These are phyloP conservation scores for Parthenolecanium corni DNA, from an alignment of 2,888 invertebrate species.

Conservation along the genomic window DNA sequence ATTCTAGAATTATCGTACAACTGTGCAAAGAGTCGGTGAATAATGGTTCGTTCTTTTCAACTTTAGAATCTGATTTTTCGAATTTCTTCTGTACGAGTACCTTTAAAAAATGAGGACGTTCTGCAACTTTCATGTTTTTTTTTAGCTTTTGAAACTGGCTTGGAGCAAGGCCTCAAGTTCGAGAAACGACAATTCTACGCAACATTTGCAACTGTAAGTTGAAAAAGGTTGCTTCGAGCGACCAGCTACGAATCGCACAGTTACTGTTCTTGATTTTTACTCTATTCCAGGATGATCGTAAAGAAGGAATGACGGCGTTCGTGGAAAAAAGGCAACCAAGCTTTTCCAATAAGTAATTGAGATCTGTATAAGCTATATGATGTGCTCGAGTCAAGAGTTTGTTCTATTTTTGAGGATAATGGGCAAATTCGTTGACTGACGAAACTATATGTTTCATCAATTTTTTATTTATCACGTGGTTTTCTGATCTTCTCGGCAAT, in stretches of 20 bases:
- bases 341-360: conserved; percentile 51
- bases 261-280: too few relatives aligned
- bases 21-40: conserved; percentile 89
- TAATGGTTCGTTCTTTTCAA: conserved; percentile 42
- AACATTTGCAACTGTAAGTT: conserved; percentile 83
- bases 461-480: too few relatives aligned
- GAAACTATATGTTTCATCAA: too few relatives aligned
- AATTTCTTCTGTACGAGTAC: not conserved
- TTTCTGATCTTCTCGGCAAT: too few relatives aligned
- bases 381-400: too few relatives aligned
- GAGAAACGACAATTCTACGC: conserved; percentile 88
- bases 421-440: too few relatives aligned
- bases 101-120: not conserved
- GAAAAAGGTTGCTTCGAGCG: not conserved
- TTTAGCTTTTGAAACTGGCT: conserved; percentile 69
- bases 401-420: too few relatives aligned
- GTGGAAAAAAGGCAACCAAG: conserved; percentile 81
- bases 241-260: too few relatives aligned
- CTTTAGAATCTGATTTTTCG: not conserved
- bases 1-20: conserved; percentile 71
- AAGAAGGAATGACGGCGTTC: conserved; percentile 97
- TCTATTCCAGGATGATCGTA: conserved; percentile 76
- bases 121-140: too few relatives aligned
- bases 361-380: too few relatives aligned
- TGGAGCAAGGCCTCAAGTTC: conserved; percentile 74